Conservation (phyloP, 2,797 vertebrate genomes). For the Danionella dracula region DNA sequence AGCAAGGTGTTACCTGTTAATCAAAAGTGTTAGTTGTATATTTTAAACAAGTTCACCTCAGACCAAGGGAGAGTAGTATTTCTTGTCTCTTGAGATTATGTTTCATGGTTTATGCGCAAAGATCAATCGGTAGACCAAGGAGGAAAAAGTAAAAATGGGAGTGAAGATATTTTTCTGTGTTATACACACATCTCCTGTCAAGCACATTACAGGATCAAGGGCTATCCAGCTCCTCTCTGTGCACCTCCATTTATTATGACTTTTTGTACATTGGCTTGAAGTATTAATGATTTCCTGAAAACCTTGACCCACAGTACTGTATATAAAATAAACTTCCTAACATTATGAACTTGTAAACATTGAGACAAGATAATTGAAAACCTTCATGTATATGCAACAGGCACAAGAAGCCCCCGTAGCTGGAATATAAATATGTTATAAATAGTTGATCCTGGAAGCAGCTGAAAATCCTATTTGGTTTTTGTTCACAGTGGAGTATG, state of each 20-base stretch:
- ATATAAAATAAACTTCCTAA: slow-evolving; percentile 17
- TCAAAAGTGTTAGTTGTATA: too few relatives aligned
- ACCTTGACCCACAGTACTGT: not conserved
- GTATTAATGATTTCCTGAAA: not conserved
- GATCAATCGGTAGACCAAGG: too few relatives aligned
- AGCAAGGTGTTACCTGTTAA: too few relatives aligned
- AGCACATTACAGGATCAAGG: not conserved
- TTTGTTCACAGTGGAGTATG: slow-evolving; percentile 21
- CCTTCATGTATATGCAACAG: slow-evolving; percentile 16
- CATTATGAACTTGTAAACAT: slow-evolving; percentile 39
- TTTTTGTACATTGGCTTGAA: not conserved
- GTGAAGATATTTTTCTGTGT: too few relatives aligned
- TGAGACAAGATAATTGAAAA: slow-evolving; percentile 30
- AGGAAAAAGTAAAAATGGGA: too few relatives aligned
- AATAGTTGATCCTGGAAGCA: slow-evolving; percentile 14
- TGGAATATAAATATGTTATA: slow-evolving; percentile 10
- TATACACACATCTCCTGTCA: too few relatives aligned
- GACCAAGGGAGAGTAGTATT: too few relatives aligned
- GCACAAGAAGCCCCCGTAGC: not conserved
- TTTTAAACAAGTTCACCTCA: too few relatives aligned
- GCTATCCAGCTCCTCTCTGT: not conserved
- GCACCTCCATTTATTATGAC: not conserved
- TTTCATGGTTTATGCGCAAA: too few relatives aligned
- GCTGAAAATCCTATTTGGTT: slow-evolving; percentile 31
- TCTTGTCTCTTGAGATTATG: too few relatives aligned